Percentiles rank a stretch among this genome's conserved stretches.
phyloP scores from a whole-genome alignment of 2,797 vertebrate species.

The Peromyscus attwateri region DNA sequence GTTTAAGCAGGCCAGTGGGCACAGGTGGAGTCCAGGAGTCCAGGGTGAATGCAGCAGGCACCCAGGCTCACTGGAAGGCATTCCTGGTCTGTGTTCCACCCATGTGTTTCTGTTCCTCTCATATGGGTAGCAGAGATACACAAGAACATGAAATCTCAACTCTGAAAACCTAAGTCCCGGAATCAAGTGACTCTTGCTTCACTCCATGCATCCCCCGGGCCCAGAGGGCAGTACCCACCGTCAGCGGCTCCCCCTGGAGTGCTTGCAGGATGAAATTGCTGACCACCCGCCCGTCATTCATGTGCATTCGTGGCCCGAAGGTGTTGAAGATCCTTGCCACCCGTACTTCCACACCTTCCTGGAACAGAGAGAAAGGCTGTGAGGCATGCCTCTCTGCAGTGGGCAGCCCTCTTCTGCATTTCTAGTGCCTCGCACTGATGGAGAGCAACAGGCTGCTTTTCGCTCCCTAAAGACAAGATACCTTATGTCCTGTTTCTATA shows the following conservation, averaged over 20 bases:
- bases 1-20: not conserved
- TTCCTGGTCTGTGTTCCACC: not conserved
- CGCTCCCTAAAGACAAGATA: not conserved
- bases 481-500: not conserved
- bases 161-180: not conserved
- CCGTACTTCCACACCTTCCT: slow-evolving; percentile 99
- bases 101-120: rapidly evolving
- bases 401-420: not conserved
- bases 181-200: not conserved
- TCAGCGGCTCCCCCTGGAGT: slow-evolving; percentile 97
- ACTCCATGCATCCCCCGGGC: too few species aligned
- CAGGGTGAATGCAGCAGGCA: not conserved
- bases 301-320: slow-evolving; percentile 99
- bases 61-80: not conserved
- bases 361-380: slow-evolving; percentile 68
- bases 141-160: not conserved
- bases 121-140: rapidly evolving
- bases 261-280: slow-evolving; percentile 99
- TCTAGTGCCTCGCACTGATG: not conserved
- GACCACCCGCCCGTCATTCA: slow-evolving; percentile 99
- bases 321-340: slow-evolving; percentile 99
- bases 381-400: rapidly evolving
- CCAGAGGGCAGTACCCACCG: slow-evolving; percentile 88
- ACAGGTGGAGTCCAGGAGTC: rapidly evolving
- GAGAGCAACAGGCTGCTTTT: not conserved